These are phyloP conservation scores for Syndactyla subalaris DNA, from an alignment of 2,797 vertebrate species.

Conservation along the genomic window DNA sequence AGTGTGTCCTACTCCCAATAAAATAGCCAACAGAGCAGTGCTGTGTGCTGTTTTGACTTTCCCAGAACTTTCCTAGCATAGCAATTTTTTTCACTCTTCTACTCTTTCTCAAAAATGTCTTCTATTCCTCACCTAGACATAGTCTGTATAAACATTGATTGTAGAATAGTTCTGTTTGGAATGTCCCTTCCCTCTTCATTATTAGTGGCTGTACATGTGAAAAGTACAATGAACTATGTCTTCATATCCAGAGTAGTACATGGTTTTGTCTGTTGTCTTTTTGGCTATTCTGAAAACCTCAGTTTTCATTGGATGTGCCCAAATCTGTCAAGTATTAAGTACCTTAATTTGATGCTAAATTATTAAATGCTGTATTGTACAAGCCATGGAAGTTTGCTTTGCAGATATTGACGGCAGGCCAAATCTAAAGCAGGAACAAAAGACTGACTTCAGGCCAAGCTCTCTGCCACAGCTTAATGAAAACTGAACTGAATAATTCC, in stretches of 20 bases:
- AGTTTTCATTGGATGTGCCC: neutral
- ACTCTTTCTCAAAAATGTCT: neutral
- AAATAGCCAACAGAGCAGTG: neutral
- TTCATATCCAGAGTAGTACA: neutral
- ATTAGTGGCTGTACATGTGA: neutral
- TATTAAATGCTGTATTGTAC: neutral
- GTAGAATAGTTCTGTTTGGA: neutral
- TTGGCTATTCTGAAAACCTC: neutral
- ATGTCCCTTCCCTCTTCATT: neutral
- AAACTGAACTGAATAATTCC: neutral
- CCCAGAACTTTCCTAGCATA: neutral
- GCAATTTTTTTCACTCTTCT: neutral
- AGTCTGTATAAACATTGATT: neutral
- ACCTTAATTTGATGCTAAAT: neutral
- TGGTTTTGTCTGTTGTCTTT: neutral
- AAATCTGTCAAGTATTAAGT: neutral
- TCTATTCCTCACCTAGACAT: neutral
- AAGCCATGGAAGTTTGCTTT: neutral
- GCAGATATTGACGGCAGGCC: neutral
- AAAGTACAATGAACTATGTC: neutral
- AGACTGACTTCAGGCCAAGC: neutral
- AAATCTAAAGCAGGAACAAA: neutral
- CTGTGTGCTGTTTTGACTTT: neutral
- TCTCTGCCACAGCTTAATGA: neutral
- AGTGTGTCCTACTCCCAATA: neutral